Base-by-base conservation (phyloP, 64 coral and sea anemone genomes). In the Pachyseris speciosa region DNA sequence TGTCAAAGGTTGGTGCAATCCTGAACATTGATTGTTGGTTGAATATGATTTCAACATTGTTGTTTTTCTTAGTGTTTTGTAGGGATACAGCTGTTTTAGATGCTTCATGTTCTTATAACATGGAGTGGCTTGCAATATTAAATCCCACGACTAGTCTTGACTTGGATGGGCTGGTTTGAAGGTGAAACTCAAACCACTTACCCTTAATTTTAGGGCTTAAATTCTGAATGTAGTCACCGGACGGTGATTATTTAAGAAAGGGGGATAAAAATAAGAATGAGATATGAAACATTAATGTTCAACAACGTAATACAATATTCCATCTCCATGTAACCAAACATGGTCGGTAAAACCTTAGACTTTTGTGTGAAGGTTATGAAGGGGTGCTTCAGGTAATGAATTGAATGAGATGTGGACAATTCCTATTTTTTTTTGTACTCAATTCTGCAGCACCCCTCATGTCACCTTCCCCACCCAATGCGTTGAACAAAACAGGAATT, bases 121-220 rank as follows among this genome's bases (percentile, higher is more conserved):
- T n/a, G n/a, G n/a, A n/a, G n/a, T n/a, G n/a, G n/a, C n/a, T n/a
- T n/a, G n/a, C n/a, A 17, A 75, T 94, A 44, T 89, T 94, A 58
- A 94, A 94, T 19, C 67, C 92, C 47, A 94, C 85, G 44, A 94
- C 75, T 65, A 66, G 42, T 69, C 38, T 94, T 8, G 80, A 27
- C 44, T 94, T 88, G 26, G 61, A 80, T 34, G 65, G 30, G 32
- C 64, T 73, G 36, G 83, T 45, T 60, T 94, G 92, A 7, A 93
- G 74, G 4, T 93, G 38, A 58, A 88, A 94, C 2, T 91, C 77
- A 70, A 69, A 83, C 89, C 45, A 91, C 16, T 78, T 65, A 20
- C 83, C 68, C 24, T 64, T 39, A 58, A 55, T 83, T 53, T 24
- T 25, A 16, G 12, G 40, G 39, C 44, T 83, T 42, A 83, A 69